Evolutionary conservation across 2,113 vertebrate species (phyloP).

Genomic region (Sylvilagus bachmani): DNA sequence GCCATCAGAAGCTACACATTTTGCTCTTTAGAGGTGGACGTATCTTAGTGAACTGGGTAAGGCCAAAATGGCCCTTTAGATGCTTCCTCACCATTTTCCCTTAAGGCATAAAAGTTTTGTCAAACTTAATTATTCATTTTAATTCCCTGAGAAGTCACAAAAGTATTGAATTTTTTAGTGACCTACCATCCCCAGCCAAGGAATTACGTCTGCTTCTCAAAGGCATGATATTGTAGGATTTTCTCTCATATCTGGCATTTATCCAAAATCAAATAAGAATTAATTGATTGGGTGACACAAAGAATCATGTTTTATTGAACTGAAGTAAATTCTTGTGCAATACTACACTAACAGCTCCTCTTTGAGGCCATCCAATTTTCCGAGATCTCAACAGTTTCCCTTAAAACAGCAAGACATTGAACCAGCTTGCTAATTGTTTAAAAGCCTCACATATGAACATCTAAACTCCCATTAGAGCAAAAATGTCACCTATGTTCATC

Average conservation of each 20-base stretch:
- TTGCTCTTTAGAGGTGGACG: background rate
- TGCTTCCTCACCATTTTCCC: background rate
- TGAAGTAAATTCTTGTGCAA: background rate
- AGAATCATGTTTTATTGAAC: slow-evolving; percentile 35
- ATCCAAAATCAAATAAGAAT: slow-evolving; percentile 1
- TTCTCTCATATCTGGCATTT: background rate
- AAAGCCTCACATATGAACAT: background rate
- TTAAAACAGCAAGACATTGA: slow-evolving; percentile 50
- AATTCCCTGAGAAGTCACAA: slow-evolving; percentile 13
- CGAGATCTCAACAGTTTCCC: background rate
- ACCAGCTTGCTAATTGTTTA: slow-evolving; percentile 6
- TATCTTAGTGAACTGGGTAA: background rate
- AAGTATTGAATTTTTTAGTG: background rate
- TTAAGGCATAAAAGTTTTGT: background rate
- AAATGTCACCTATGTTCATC: slow-evolving; percentile 89
- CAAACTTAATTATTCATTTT: background rate
- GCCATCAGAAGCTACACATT: background rate
- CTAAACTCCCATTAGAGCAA: slow-evolving; percentile 88
- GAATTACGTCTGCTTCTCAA: background rate
- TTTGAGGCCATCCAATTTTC: background rate
- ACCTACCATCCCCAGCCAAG: slow-evolving; percentile 16
- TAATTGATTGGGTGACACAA: slow-evolving; percentile 36
- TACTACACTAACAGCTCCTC: background rate
- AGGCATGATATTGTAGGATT: background rate
- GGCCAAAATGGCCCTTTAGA: background rate